Base-by-base conservation (phyloP, 2,888 invertebrate genomes). In the Drosophila borealis region DNA sequence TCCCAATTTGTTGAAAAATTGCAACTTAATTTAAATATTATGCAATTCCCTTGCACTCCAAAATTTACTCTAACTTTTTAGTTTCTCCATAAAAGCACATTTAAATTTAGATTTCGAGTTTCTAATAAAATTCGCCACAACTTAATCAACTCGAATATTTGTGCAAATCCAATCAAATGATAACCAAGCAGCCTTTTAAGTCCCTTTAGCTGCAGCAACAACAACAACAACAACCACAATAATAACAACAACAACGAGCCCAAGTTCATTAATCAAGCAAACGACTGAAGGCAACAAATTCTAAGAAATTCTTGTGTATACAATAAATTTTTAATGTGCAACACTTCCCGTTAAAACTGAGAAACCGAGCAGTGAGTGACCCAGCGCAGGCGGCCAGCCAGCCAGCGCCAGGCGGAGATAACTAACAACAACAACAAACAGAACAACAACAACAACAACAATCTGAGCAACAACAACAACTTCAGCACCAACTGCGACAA, bases 251-350 rank as follows among this genome's bases (percentile, higher is more conserved):
- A 41, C 13, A 17, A n/a, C 14, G 36, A 41, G 29, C 8, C 29
- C 68, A 68, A 69, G 72, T 73, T 77, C 78, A 75, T 75, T 77
- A 75, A 77, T 75, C 75, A 75, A 73, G 61, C 69, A 69, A 77
- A 61, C 68, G 68, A 56, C 50, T 33, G 50, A 60, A 29, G 54
- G 46, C 77, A 72, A 61, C 50, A 59, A 78, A 77, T 76, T 76
- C 76, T 54, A 17, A 41, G 76, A 78, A 76, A 66, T 76, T 78
- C 65, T 60, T 62, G 44, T 73, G 64, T 77, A 73, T 62, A 77
- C 63, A 73, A 78, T 74, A 55, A 66, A 76, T 70, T 78, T 77
- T 77, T 77, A 77, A 77, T 77, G 78, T 77, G 78, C 78, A 77
- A 72, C 79, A 74, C 71, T 78, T 78, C 78, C 79, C 60, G 64